These are phyloP conservation scores for Nebria brevicollis DNA, from an alignment of 2,888 invertebrate genomes.

Conservation along the genomic window DNA sequence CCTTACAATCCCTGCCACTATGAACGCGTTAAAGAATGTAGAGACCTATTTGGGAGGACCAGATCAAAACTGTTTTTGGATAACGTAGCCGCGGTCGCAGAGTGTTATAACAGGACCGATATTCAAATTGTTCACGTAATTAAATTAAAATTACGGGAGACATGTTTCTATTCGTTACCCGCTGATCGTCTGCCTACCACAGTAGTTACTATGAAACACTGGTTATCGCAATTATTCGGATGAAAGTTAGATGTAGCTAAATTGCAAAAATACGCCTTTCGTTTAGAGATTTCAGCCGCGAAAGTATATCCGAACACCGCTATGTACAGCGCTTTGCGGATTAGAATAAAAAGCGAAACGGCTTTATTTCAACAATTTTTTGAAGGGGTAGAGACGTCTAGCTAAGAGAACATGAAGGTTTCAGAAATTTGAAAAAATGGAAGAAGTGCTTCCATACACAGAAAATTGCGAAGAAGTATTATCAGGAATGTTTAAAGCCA, in stretches of 20 bases:
- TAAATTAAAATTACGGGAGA: slow-evolving; percentile 16
- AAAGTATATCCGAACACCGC: too few relatives aligned
- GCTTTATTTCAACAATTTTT: too few relatives aligned
- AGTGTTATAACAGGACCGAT: slow-evolving; percentile 2
- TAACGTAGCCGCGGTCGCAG: not conserved
- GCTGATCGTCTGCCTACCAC: not conserved
- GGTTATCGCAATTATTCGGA: not conserved
- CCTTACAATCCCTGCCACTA: not conserved
- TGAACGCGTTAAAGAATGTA: slow-evolving; percentile 7
- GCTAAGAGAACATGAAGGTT: too few relatives aligned
- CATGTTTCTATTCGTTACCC: not conserved
- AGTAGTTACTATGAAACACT: not conserved
- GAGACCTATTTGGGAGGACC: slow-evolving; percentile 12
- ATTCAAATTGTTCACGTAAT: slow-evolving; percentile 12
- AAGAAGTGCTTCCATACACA: too few relatives aligned
- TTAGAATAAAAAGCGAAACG: too few relatives aligned
- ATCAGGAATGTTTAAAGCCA: too few relatives aligned
- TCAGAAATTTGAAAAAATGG: too few relatives aligned
- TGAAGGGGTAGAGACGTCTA: too few relatives aligned
- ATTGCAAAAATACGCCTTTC: too few relatives aligned
- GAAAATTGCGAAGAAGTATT: too few relatives aligned
- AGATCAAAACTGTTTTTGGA: slow-evolving; percentile 23
- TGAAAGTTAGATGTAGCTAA: not conserved
- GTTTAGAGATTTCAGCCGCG: too few relatives aligned
- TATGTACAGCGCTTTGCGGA: too few relatives aligned